Evolutionary conservation across 2,797 vertebrate species (phyloP), one percentile per base, ranked within the genome.

Genomic region (Lates japonicus): DNA sequence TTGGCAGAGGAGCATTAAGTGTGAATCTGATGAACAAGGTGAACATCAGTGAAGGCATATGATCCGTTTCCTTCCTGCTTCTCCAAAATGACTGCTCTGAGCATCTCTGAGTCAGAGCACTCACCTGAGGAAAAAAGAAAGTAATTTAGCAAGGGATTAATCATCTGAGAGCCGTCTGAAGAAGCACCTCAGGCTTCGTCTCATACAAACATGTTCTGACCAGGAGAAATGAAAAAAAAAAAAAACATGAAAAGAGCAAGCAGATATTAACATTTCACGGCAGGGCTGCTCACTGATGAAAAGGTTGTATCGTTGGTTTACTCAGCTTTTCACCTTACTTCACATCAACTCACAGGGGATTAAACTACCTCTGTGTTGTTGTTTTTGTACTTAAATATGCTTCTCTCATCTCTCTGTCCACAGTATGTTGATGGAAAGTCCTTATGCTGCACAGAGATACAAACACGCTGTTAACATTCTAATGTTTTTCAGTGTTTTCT

Each of bases 71-170:
- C 41, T 14, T 61, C 22, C 66, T 16, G 57, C 22, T 35, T 55
- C 52, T 64, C 41, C n/a, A 22, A 17, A 14, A 63, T 0, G 2
- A 70, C 19, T 25, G 39, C 51, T 58, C 29, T 17, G 54, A 55
- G 46, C 25, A 68, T 22, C 29, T 70, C 33, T 80, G 75, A 64
- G 65, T 65, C 78, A 49, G 25, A 57, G 33, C 7, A 2, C 51
- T 74, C 74, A 48, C 22, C 13, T 9, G 17, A 64, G 20, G 13
- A 61, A n/a, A 35, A 37, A 31, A 61, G 2, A 29, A 29, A 6
- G 25, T 52, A 25, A 54, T 79, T 64, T 44, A 76, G 51, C 39
- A 46, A 16, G 13, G 60, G 71, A 77, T 70, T 41, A 54, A 78
- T 59, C 31, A 48, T 42, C 42, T n/a, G 19, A 20, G 5, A 37